Percentiles rank a stretch among this genome's conserved stretches.
These are phyloP conservation scores for Troilus luridus DNA, from an alignment of 2,888 invertebrate genomes.

Conservation along the genomic window DNA sequence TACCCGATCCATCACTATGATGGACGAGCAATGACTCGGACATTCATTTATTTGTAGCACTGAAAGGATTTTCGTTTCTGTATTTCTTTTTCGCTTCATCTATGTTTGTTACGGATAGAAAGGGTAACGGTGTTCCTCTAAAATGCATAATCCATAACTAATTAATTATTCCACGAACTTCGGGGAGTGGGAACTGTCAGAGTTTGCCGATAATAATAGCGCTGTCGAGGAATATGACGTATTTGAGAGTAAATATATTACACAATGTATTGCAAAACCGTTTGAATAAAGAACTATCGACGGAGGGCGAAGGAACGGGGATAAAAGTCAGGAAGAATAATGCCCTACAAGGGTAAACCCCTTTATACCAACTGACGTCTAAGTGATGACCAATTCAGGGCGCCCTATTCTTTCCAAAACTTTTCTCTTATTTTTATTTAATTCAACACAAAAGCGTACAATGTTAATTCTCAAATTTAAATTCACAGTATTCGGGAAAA, in stretches of 20 bases:
- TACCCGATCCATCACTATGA: constrained; percentile 14
- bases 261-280: neutral
- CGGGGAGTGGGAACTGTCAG: neutral
- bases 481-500: neutral
- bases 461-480: neutral
- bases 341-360: neutral
- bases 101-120: neutral
- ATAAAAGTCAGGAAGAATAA: constrained; percentile 13
- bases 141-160: neutral
- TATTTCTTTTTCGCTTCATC: neutral
- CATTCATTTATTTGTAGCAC: constrained; percentile 8
- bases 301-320: neutral
- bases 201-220: neutral
- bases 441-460: neutral
- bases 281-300: neutral
- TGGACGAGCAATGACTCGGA: neutral
- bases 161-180: neutral
- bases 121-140: neutral
- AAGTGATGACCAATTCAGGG: neutral
- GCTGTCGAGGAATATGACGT: no score
- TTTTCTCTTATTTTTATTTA: neutral
- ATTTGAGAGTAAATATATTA: no score
- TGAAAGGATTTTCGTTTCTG: neutral
- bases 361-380: constrained; percentile 7
- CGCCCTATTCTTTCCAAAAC: neutral